Evolutionary conservation across 2,113 vertebrate genomes (phyloP).

Genomic region (Myanophis thanlyinensis): DNA sequence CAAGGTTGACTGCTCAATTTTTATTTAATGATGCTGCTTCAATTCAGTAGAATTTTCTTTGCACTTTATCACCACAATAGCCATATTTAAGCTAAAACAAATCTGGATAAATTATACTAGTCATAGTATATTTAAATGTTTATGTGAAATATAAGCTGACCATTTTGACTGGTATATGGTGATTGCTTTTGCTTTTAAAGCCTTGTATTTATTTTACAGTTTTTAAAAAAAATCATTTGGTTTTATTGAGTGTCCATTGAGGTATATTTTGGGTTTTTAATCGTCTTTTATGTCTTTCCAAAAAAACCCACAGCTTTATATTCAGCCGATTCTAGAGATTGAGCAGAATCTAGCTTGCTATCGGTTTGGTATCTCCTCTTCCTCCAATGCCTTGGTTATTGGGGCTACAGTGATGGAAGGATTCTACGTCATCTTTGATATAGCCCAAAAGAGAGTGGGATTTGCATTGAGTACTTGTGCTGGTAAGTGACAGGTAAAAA

Average conservation of each 20-base stretch:
- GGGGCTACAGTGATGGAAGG: constrained; percentile 98
- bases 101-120: neutral
- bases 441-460: constrained; percentile 82
- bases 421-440: constrained; percentile 94
- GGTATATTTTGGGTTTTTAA: constrained; percentile 7
- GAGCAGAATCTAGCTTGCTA: constrained; percentile 84
- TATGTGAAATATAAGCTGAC: neutral
- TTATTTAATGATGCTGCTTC: neutral
- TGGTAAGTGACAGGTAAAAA: constrained; percentile 67
- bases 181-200: constrained; percentile 5
- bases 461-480: constrained; percentile 91
- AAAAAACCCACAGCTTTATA: constrained; percentile 84
- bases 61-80: neutral
- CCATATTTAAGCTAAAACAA: neutral
- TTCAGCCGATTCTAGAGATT: constrained; percentile 84
- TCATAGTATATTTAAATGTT: neutral
- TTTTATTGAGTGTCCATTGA: neutral
- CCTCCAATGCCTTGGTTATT: constrained; percentile 85
- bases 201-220: neutral
- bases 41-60: neutral
- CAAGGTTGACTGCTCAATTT: neutral
- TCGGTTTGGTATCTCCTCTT: constrained; percentile 89
- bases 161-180: neutral
- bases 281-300: neutral
- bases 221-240: neutral